These are phyloP conservation scores for Aptenodytes patagonicus DNA, from an alignment of 2,113 vertebrate species.

Conservation along the genomic window DNA sequence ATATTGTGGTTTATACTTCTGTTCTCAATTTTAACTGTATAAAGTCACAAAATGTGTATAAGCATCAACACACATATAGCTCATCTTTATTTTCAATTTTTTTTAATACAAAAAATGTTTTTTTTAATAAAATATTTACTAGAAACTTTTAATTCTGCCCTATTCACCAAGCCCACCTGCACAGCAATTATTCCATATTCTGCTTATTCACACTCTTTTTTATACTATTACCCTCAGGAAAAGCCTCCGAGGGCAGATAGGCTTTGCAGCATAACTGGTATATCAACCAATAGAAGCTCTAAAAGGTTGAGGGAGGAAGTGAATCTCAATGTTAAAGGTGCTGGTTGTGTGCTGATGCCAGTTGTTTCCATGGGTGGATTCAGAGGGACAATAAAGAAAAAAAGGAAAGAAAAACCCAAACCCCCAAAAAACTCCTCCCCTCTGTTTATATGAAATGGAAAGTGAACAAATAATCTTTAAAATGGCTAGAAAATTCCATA, in stretches of 20 bases:
- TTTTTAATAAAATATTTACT: background rate
- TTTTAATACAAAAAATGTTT: background rate
- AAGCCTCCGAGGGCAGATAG: background rate
- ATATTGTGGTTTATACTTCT: background rate
- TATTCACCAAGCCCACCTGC: background rate
- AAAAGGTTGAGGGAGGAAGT: background rate
- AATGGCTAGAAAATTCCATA: background rate
- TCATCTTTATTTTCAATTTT: background rate
- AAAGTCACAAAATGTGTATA: background rate
- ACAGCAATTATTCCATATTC: background rate
- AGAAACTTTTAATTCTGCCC: background rate
- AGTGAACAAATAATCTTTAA: background rate
- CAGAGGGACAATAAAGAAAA: background rate
- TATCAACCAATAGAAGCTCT: background rate
- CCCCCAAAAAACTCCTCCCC: too few relatives aligned
- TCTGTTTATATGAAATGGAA: background rate
- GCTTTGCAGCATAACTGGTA: background rate
- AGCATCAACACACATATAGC: background rate
- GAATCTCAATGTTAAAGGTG: background rate
- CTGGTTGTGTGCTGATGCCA: background rate
- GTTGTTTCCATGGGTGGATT: background rate
- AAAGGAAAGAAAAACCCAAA: rapidly evolving
- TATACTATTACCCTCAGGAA: background rate
- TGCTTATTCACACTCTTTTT: background rate
- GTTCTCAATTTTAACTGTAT: background rate